phyloP scores from a whole-genome alignment of 2,888 invertebrate genomes.

The Drosophila buzzatii region DNA sequence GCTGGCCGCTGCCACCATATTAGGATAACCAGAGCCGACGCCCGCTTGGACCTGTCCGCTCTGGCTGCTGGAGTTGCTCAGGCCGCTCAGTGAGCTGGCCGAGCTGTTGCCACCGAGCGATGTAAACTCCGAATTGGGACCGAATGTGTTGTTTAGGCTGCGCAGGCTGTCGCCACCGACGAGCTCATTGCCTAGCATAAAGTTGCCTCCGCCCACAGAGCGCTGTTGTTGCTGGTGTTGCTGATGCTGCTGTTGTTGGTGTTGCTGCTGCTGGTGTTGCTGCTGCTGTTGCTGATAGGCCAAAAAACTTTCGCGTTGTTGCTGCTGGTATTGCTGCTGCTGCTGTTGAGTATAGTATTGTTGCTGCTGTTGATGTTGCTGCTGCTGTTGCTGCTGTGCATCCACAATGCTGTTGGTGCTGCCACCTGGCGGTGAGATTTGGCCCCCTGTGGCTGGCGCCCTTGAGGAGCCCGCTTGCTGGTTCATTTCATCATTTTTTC shows the following conservation, averaged over 20 bases:
- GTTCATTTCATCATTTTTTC: conserved; percentile 86
- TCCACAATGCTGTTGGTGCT: conserved; percentile 74
- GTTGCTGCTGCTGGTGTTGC: conserved; percentile 78
- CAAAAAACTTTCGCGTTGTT: conserved; percentile 70
- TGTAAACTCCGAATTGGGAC: conserved; percentile 85
- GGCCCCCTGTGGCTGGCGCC: conserved; percentile 86
- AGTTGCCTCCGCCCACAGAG: conserved; percentile 63
- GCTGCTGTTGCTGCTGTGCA: conserved; percentile 75
- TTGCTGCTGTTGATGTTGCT: conserved; percentile 66
- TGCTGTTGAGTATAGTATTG: conserved; percentile 66
- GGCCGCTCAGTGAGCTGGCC: conserved; percentile 55
- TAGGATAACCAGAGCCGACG: conserved; percentile 39
- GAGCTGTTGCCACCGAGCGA: conserved; percentile 61
- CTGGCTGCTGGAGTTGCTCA: conserved; percentile 51
- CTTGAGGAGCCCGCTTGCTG: conserved; percentile 86
- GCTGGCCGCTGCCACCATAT: conserved; percentile 78
- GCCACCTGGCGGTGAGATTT: conserved; percentile 85
- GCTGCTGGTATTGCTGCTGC: conserved; percentile 61
- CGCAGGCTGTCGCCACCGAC: conserved; percentile 84
- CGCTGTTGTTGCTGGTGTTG: conserved; percentile 67
- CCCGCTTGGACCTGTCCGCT: conserved; percentile 44
- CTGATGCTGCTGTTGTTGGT: conserved; percentile 57
- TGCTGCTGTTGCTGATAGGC: conserved; percentile 79
- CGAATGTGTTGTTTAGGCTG: conserved; percentile 84
- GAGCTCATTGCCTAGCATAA: conserved; percentile 79